phyloP scores from a whole-genome alignment of 35 echinoderm and acorn worm genomes.

The Ptychodera flava region DNA sequence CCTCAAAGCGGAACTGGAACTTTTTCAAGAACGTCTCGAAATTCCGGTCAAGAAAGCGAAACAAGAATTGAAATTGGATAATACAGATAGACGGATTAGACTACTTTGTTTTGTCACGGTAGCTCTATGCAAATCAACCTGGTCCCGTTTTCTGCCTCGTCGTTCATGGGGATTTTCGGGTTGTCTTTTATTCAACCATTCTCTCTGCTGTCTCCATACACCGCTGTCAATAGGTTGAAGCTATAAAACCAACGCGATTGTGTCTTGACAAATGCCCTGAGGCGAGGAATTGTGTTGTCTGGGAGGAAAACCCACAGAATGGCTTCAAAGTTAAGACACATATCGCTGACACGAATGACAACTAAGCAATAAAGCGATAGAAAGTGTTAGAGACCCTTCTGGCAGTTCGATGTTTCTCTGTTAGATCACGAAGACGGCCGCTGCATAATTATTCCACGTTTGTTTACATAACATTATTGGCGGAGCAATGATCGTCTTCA shows the following conservation, averaged over 20 bases:
- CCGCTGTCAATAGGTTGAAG: background rate
- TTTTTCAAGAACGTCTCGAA: too few relatives aligned
- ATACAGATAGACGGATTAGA: too few relatives aligned
- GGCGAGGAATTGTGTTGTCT: background rate
- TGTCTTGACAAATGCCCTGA: background rate
- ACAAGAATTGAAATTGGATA: too few relatives aligned
- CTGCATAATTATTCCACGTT: background rate
- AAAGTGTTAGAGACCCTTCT: background rate
- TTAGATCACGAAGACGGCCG: too few relatives aligned
- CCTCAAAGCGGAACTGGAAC: too few relatives aligned
- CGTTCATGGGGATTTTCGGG: background rate
- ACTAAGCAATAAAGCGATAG: background rate
- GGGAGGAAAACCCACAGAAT: too few relatives aligned
- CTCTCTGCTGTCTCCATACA: background rate
- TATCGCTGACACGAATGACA: too few relatives aligned
- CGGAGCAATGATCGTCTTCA: background rate
- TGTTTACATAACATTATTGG: background rate
- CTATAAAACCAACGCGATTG: background rate
- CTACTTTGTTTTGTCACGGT: too few relatives aligned
- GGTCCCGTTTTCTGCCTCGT: too few relatives aligned
- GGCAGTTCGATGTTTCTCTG: background rate
- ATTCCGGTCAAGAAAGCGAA: too few relatives aligned
- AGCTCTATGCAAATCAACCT: too few relatives aligned
- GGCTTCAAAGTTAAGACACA: too few relatives aligned
- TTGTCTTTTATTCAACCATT: background rate